Percentiles rank a stretch among this genome's conserved stretches.
Conservation (phyloP, 1,140 invertebrate genomes). For the Temnothorax curvispinosus region DNA sequence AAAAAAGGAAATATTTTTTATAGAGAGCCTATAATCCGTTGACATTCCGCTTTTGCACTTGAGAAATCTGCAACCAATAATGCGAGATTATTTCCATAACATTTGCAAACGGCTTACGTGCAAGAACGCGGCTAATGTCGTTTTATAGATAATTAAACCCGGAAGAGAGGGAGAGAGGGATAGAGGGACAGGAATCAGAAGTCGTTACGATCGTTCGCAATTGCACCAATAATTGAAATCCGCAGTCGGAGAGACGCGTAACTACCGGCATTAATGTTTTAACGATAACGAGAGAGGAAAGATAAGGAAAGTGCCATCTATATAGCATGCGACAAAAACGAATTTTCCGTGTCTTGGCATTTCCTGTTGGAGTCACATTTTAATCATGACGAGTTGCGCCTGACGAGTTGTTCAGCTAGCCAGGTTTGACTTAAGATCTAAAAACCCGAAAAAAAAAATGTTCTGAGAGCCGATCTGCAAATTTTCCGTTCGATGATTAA, state of each 20-base stretch:
- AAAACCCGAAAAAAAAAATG: neutral
- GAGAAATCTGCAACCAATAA: neutral
- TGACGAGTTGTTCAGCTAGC: neutral
- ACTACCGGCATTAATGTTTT: constrained; percentile 12
- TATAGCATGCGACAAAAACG: neutral
- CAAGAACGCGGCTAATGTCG: neutral
- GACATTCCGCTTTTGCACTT: neutral
- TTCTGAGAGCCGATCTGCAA: neutral
- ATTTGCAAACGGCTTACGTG: neutral
- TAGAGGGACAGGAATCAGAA: neutral
- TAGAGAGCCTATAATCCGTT: neutral
- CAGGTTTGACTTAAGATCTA: neutral
- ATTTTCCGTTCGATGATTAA: neutral
- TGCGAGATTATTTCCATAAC: neutral
- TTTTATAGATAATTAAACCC: neutral
- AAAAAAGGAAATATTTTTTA: constrained; percentile 26
- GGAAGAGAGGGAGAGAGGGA: neutral
- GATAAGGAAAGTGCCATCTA: neutral
- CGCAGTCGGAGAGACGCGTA: constrained; percentile 13
- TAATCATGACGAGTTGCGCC: neutral
- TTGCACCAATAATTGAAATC: constrained; percentile 43
- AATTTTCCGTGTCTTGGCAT: neutral
- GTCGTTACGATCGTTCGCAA: constrained; percentile 39
- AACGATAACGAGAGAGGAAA: neutral
- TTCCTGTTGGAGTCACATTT: neutral